These are phyloP conservation scores for Kryptopterus vitreolus DNA, from an alignment of 2,797 vertebrate species.

Conservation along the genomic window DNA sequence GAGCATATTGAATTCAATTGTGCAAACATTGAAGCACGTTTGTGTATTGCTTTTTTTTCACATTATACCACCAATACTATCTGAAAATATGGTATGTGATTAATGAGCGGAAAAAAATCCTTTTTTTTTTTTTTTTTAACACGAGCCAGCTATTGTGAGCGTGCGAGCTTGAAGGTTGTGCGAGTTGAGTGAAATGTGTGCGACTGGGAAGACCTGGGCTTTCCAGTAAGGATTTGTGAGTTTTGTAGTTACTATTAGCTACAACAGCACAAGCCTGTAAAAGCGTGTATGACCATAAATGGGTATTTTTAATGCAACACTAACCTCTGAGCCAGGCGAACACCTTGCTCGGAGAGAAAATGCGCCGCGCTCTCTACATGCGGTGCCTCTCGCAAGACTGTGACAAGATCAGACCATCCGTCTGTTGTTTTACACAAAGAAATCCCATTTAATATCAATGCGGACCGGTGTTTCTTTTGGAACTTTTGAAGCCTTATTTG, in stretches of 20 bases:
- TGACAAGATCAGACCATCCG: neutral
- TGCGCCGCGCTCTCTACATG: constrained; percentile 1
- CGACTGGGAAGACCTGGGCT: constrained; percentile 18
- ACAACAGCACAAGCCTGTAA: constrained; percentile 26
- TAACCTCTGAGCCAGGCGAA: constrained; percentile 9
- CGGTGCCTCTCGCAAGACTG: neutral
- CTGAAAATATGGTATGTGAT: neutral
- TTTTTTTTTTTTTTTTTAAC: neutral
- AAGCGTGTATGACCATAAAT: constrained; percentile 31
- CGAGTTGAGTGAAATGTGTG: constrained; percentile 26
- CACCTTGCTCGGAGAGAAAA: constrained; percentile 28
- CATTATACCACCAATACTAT: neutral
- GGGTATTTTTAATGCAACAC: constrained; percentile 31
- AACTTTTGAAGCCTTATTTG: neutral
- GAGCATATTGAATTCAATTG: neutral
- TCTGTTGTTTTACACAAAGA: neutral
- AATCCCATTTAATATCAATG: neutral
- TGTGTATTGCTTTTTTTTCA: neutral
- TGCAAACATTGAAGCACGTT: neutral
- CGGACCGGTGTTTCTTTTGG: neutral
- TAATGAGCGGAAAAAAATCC: neutral
- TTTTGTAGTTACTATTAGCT: constrained; percentile 32
- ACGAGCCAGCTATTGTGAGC: constrained; percentile 4
- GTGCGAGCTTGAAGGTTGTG: neutral
- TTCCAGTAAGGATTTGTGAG: constrained; percentile 25